Conservation (phyloP, 2,797 vertebrate species). For the Limosa lapponica region DNA sequence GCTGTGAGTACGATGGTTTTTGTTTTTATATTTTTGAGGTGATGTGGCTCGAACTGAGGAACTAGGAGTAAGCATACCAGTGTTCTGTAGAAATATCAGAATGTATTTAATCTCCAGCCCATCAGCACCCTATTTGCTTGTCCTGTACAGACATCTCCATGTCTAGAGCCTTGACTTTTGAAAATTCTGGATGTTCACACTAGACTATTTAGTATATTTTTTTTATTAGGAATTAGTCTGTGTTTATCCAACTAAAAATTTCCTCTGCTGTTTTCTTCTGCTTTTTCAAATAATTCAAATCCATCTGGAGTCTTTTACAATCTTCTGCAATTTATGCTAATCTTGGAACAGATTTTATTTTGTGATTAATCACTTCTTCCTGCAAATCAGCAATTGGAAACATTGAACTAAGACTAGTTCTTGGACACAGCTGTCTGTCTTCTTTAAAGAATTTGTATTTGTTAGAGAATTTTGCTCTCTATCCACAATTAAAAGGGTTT, state of each 20-base stretch:
- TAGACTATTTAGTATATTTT: background rate
- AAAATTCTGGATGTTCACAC: background rate
- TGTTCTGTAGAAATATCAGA: background rate
- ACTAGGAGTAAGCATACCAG: background rate
- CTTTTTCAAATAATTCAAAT: background rate
- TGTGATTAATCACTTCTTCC: slow-evolving; percentile 22
- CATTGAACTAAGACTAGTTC: background rate
- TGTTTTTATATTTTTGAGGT: background rate
- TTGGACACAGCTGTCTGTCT: background rate
- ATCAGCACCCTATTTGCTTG: background rate
- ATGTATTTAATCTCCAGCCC: background rate
- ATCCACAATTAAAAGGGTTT: background rate
- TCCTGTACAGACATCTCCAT: background rate
- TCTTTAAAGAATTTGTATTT: background rate
- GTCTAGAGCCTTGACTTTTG: background rate
- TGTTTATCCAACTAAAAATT: background rate
- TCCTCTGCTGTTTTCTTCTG: background rate
- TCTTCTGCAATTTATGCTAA: slow-evolving; percentile 29
- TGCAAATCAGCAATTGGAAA: background rate
- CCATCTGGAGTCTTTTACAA: slow-evolving; percentile 21
- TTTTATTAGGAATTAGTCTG: background rate
- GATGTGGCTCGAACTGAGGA: background rate
- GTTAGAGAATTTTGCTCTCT: background rate
- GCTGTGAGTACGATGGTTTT: background rate
- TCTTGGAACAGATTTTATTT: slow-evolving; percentile 19